These are phyloP conservation scores for Melanotaenia nigrans DNA, from an alignment of 2,797 vertebrate species.

Conservation along the genomic window DNA sequence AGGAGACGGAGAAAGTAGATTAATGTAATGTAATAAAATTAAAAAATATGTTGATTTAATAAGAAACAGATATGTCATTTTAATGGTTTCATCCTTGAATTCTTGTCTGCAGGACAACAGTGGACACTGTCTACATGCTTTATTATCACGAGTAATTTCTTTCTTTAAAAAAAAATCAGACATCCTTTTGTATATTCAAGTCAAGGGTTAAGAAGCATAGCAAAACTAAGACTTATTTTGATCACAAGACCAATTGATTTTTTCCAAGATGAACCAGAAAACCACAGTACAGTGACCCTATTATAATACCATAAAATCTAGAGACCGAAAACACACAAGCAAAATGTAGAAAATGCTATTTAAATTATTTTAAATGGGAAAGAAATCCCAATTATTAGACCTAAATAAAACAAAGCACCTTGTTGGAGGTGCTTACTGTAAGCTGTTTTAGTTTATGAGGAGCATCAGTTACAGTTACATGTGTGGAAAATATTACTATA, in stretches of 20 bases:
- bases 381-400: no score
- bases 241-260: neutral
- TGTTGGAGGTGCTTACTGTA: neutral
- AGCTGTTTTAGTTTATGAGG: neutral
- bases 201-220: no score
- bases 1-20: neutral
- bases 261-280: no score
- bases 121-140: no score
- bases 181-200: neutral
- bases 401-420: neutral
- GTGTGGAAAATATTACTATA: slow-evolving; percentile 25
- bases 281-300: no score
- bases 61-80: neutral
- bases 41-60: neutral
- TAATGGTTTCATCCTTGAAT: neutral
- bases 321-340: no score
- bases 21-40: no score
- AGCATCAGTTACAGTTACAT: no score
- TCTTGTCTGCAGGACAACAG: no score
- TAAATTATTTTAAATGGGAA: no score
- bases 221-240: neutral
- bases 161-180: neutral
- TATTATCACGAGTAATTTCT: neutral
- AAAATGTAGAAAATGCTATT: neutral
- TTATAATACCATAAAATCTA: no score